Evolutionary conservation across 2,888 invertebrate species (phyloP).

Genomic region (Tribolium freemani): DNA sequence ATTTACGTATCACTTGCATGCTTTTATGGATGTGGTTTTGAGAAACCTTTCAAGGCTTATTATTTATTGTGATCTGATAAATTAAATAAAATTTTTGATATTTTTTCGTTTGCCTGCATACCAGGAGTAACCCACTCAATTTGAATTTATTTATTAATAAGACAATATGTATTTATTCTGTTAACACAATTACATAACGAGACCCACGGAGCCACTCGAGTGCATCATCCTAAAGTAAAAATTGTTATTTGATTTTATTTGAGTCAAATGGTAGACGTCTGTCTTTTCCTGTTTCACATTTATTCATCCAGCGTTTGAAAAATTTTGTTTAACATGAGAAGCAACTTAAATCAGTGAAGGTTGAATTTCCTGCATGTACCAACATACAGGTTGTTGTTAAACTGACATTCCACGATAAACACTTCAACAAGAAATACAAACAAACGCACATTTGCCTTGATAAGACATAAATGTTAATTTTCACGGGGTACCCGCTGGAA

Average conservation of each 20-base stretch:
- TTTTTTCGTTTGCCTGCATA: neutral
- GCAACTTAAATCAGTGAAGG: neutral
- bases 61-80: neutral
- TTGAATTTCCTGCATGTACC: neutral
- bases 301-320: neutral
- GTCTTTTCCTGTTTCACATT: too few species aligned
- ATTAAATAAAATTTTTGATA: too few species aligned
- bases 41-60: neutral
- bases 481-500: neutral
- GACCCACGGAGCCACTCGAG: neutral
- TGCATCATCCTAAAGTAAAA: neutral
- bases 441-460: slow-evolving; percentile 4
- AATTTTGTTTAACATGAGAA: neutral
- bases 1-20: neutral
- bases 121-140: neutral
- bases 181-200: neutral
- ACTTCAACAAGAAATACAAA: neutral
- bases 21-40: neutral
- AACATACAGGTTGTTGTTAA: slow-evolving; percentile 6
- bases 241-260: too few species aligned
- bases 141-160: neutral
- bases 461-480: slow-evolving; percentile 3
- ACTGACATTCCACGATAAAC: neutral
- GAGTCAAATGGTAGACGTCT: too few species aligned
- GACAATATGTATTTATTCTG: neutral